A percentile compares a stretch with the other conserved stretches of the same genome.
Evolutionary conservation across 2,113 vertebrate species (phyloP).

Genomic region (Hippolais icterina): DNA sequence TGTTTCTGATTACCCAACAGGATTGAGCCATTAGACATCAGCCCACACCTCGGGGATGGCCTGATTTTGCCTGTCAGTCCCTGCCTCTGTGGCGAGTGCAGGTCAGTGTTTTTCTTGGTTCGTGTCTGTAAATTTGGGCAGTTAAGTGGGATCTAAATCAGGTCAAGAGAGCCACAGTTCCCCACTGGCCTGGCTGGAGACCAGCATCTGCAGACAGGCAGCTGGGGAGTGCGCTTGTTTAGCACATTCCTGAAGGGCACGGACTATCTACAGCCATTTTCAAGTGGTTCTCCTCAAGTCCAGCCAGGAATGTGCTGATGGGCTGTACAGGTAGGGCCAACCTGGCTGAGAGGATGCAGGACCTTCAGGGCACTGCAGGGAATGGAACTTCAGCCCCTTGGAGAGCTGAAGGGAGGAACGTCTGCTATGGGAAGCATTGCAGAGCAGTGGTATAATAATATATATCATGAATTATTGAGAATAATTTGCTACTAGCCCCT

Average conservation of each 20-base stretch:
- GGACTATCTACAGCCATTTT: constrained; percentile 32
- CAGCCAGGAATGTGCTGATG: constrained; percentile 54
- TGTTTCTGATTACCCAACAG: background rate
- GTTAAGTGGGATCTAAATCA: background rate
- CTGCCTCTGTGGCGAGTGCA: background rate
- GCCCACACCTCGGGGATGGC: background rate
- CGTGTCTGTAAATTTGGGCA: background rate
- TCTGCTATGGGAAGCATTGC: background rate
- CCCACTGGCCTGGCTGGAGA: background rate
- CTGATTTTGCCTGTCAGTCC: background rate
- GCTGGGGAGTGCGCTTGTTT: constrained; percentile 26
- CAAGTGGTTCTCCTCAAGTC: constrained; percentile 40
- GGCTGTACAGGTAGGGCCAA: background rate
- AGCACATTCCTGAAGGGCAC: constrained; percentile 52
- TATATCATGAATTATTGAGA: background rate
- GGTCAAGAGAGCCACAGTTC: background rate
- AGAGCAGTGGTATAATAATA: background rate
- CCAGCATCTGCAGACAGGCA: constrained; percentile 33
- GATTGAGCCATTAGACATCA: background rate
- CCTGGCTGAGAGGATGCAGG: background rate
- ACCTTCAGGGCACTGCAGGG: background rate
- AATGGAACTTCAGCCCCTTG: background rate
- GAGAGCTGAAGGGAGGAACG: background rate
- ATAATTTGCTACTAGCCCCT: background rate
- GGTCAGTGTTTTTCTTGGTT: background rate